Conservation (phyloP, 2,797 vertebrate genomes). For the Aeoliscus strigatus region DNA sequence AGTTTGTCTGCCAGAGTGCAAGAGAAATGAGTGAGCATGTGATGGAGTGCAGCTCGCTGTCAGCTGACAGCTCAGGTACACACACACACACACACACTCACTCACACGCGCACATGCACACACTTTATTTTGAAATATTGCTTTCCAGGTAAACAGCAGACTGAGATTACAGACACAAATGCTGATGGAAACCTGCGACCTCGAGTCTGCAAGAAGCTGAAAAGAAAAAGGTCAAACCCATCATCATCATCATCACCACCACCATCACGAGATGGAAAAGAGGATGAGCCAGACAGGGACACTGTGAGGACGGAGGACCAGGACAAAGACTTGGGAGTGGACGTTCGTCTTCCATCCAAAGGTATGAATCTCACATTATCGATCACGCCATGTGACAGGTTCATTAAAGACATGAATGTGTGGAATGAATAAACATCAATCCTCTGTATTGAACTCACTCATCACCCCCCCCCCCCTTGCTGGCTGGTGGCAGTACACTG, state of each 20-base stretch:
- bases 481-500: no score
- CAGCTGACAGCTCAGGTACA: no score
- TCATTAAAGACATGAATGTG: no score
- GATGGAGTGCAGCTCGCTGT: conserved; percentile 44
- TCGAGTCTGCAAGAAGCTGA: conserved; percentile 16
- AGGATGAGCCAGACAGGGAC: conserved; percentile 20
- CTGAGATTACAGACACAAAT: background rate
- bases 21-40: conserved; percentile 76
- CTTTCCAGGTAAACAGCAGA: conserved; percentile 22
- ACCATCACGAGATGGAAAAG: background rate
- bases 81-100: background rate
- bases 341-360: conserved; percentile 59
- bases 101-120: no score
- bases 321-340: conserved; percentile 12
- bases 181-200: conserved; percentile 4
- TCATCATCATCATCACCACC: conserved; percentile 6
- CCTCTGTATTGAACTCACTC: no score
- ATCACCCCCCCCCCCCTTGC: no score
- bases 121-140: no score
- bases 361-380: conserved; percentile 59
- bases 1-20: conserved; percentile 71
- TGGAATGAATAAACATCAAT: no score
- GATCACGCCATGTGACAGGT: no score
- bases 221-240: conserved; percentile 27
- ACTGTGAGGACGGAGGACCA: conserved; percentile 19